Evolutionary conservation across 2,113 vertebrate species (phyloP).

Genomic region (Tricholaema leucomelas): DNA sequence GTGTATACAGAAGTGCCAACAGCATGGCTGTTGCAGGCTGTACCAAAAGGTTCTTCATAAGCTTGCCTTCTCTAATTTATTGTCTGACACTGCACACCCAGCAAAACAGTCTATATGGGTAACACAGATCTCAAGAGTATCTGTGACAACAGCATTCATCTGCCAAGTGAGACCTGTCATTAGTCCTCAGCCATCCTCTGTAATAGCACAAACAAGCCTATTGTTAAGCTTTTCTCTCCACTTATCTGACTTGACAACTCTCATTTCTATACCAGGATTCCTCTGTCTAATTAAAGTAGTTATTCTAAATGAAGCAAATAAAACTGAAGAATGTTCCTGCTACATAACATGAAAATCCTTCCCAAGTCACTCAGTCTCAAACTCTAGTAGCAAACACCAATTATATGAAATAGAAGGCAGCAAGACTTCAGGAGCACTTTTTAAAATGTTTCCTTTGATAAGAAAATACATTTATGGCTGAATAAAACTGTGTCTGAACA

Average conservation of each 20-base stretch:
- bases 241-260: background rate
- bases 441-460: background rate
- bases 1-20: background rate
- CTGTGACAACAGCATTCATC: background rate
- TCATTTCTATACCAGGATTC: constrained; percentile 17
- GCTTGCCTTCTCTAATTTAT: background rate
- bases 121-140: background rate
- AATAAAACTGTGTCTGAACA: background rate
- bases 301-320: constrained; percentile 21
- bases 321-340: constrained; percentile 4
- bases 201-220: background rate
- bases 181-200: background rate
- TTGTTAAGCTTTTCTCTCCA: constrained; percentile 3
- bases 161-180: background rate
- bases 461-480: background rate
- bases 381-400: background rate
- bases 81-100: background rate
- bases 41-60: background rate
- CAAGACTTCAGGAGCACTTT: background rate
- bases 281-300: constrained; percentile 31
- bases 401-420: background rate
- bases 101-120: background rate
- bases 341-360: constrained; percentile 10
- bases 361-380: background rate
- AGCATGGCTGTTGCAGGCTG: background rate